Conservation (phyloP, 2,888 invertebrate species). For the Limnephilus lunatus region DNA sequence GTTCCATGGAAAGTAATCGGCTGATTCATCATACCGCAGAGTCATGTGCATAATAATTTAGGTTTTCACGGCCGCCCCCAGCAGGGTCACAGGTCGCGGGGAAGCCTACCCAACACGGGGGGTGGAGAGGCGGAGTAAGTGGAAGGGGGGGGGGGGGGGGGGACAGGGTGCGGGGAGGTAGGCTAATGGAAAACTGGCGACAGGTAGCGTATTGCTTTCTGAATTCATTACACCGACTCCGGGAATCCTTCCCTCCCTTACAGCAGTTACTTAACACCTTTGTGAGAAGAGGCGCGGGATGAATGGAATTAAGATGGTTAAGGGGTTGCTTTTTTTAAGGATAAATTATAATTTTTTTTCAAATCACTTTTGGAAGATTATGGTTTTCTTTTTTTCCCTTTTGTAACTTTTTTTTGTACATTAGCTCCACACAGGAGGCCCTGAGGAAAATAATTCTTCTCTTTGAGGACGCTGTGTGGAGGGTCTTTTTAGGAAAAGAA, state of each 20-base stretch:
- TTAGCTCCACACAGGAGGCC: too few species aligned
- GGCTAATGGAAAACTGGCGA: slow-evolving; percentile 61
- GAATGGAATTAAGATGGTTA: slow-evolving; percentile 6
- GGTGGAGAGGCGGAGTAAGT: neutral
- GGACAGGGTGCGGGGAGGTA: too few species aligned
- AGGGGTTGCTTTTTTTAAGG: neutral
- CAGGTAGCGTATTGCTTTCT: slow-evolving; percentile 59
- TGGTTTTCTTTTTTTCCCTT: neutral
- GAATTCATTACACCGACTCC: slow-evolving; percentile 47
- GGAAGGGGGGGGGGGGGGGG: neutral
- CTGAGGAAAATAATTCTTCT: too few species aligned
- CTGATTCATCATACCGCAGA: neutral
- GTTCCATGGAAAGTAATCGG: neutral
- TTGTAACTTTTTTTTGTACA: too few species aligned
- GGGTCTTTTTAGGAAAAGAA: too few species aligned
- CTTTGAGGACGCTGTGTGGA: too few species aligned
- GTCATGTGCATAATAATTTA: slow-evolving; percentile 18
- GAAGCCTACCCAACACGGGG: neutral
- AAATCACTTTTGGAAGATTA: neutral
- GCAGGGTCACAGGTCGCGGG: neutral
- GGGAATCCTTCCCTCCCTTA: slow-evolving; percentile 11
- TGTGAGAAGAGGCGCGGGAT: neutral
- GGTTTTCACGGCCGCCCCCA: slow-evolving; percentile 67
- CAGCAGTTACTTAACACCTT: slow-evolving; percentile 43
- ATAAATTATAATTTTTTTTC: neutral